Evolutionary conservation across 1,140 invertebrate genomes (phyloP).

Genomic region (Anthonomus grandis): DNA sequence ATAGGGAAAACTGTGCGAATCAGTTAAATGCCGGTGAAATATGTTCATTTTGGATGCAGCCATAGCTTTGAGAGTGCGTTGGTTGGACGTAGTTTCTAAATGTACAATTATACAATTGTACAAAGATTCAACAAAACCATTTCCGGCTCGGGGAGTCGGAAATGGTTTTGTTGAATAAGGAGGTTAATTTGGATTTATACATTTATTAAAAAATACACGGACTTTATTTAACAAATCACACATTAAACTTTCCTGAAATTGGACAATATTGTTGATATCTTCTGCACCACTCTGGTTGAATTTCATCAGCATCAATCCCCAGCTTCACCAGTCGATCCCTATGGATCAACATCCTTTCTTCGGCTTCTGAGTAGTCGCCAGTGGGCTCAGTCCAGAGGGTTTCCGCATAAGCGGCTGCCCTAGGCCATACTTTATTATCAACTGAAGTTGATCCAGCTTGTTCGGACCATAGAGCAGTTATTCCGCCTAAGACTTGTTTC

Average conservation of each 20-base stretch:
- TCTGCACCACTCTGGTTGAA: conserved; percentile 76
- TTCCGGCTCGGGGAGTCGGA: too few relatives aligned
- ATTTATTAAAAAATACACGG: too few relatives aligned
- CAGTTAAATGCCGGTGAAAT: conserved; percentile 81
- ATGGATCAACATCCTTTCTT: conserved; percentile 63
- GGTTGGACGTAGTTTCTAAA: conserved; percentile 71
- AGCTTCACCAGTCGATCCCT: conserved; percentile 64
- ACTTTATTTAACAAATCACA: too few relatives aligned
- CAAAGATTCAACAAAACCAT: too few relatives aligned
- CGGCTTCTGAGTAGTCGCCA: conserved; percentile 58
- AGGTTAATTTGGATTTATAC: too few relatives aligned
- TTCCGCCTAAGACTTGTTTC: conserved; percentile 57
- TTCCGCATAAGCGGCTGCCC: conserved; percentile 74
- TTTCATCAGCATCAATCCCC: conserved; percentile 63
- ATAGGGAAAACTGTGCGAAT: conserved; percentile 79
- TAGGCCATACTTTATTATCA: conserved; percentile 70
- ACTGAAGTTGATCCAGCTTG: conserved; percentile 63
- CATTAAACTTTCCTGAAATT: conserved; percentile 27
- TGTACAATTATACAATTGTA: too few relatives aligned
- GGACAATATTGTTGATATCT: conserved; percentile 70
- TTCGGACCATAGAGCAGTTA: conserved; percentile 76
- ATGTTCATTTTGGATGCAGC: conserved; percentile 75
- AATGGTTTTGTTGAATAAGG: too few relatives aligned
- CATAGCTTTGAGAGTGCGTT: conserved; percentile 71
- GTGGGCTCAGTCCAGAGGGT: conserved; percentile 69